Evolutionary conservation across 2,113 vertebrate species (phyloP).

Genomic region (Rhinolophus sinicus): DNA sequence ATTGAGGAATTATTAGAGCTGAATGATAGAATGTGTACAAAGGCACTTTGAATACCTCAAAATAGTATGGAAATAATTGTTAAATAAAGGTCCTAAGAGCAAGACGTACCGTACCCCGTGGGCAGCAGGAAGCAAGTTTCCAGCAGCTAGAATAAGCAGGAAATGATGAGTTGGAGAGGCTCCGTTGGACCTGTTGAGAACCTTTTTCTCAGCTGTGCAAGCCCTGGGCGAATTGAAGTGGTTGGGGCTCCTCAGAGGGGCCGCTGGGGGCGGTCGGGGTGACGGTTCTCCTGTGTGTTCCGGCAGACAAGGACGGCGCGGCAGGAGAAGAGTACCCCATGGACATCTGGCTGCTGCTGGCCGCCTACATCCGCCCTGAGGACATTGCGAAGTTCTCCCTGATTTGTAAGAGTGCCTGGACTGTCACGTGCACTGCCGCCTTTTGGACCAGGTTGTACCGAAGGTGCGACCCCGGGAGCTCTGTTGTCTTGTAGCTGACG

Average conservation of each 20-base stretch:
- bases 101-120: not conserved
- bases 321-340: conserved; percentile 94
- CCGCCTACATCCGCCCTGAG: conserved; percentile 97
- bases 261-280: not conserved
- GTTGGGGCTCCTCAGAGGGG: not conserved
- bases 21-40: not conserved
- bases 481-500: not conserved
- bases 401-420: conserved; percentile 98
- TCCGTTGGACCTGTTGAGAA: not conserved
- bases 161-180: not conserved
- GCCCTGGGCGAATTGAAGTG: not conserved
- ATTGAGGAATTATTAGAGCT: conserved; percentile 2
- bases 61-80: not conserved
- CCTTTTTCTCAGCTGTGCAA: not conserved
- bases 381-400: conserved; percentile 95
- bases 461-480: conserved; percentile 86
- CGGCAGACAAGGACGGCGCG: conserved; percentile 87
- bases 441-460: conserved; percentile 98
- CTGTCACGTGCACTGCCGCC: conserved; percentile 96
- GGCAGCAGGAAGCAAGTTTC: not conserved
- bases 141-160: not conserved
- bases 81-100: not conserved
- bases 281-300: conserved; percentile 56
- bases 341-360: conserved; percentile 96
- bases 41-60: conserved; percentile 35